Evolutionary conservation across 2,888 invertebrate species (phyloP), one percentile per base, ranked within the genome.

Genomic region (Amblyjoppa proteus): DNA sequence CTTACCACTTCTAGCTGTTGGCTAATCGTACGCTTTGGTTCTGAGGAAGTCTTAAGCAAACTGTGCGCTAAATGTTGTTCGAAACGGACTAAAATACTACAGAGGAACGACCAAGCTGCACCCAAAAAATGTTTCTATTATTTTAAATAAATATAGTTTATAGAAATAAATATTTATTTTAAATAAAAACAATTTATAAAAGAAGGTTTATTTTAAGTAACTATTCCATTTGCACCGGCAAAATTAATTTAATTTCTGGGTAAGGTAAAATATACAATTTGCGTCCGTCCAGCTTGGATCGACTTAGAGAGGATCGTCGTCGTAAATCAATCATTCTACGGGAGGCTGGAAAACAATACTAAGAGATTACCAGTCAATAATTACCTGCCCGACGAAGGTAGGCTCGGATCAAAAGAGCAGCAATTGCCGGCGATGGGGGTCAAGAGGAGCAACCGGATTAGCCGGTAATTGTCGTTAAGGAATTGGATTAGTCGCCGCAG

Each of bases 381-480:
- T 85, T 86, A 89, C 76, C 71, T 84, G 85, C 81, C 73, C 69
- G 58, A 56, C 69, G 64, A 58, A 61, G 58, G 69, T 78, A 58
- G 69, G 58, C 79, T 78, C 85, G 61, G 68, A 79, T 74, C 79
- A 77, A 82, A 66, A 49, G 41, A 41, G 13, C 56, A 73, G 56
- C 53, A 34, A 31, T 25, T 56, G 13, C n/a, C 11, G 20, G 41
- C 61, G 34, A 28, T 69, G 34, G 49, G 31, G 56, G 31, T 38
- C 7, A n/a, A 64, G 31, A n/a, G 80, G 61, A 83, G 84, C 41
- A 68, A 25, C 61, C 49, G 89, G 88, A 88, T 89, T 87, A 87
- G 85, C 88, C 66, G 79, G 87, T 91, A 91, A 92, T 92, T 90
- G 87, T 90, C 88, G 83, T 81, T 90, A 88, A 90, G 89, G 88